Evolutionary conservation across 2,113 vertebrate genomes (phyloP).

Genomic region (Xenopus laevis): DNA sequence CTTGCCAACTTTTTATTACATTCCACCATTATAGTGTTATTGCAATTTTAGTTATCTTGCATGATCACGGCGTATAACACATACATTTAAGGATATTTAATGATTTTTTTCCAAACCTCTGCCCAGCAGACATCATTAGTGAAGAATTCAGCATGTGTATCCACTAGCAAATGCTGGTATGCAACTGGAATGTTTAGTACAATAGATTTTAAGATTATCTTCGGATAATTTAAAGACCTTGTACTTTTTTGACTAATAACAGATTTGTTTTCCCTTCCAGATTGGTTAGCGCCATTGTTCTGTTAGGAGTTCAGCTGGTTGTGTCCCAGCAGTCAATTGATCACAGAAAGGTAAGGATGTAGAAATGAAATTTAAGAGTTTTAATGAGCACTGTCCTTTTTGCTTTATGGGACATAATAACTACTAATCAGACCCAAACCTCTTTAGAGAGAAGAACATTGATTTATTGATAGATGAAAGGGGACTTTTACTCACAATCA

Average conservation of each 20-base stretch:
- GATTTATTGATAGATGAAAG: no score
- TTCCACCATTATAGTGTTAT: no score
- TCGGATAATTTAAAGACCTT: background rate
- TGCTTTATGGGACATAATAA: background rate
- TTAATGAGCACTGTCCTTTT: background rate
- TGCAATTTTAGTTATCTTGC: background rate
- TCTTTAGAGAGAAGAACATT: no score
- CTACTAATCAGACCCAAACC: no score
- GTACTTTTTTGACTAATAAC: background rate
- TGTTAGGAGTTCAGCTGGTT: slow-evolving; percentile 70
- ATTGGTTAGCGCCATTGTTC: slow-evolving; percentile 61
- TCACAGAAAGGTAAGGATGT: slow-evolving; percentile 80
- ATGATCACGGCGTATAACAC: background rate
- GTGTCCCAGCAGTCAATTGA: slow-evolving; percentile 71
- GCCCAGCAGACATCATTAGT: slow-evolving; percentile 1
- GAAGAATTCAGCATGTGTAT: slow-evolving; percentile 16
- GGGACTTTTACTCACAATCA: no score
- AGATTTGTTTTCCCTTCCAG: slow-evolving; percentile 56
- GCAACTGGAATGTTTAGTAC: slow-evolving; percentile 25
- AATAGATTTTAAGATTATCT: slow-evolving; percentile 15
- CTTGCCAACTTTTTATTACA: no score
- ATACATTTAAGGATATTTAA: slow-evolving; percentile 7
- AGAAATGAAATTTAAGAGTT: no score
- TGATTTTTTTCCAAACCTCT: slow-evolving; percentile 1
- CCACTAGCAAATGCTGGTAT: slow-evolving; percentile 27